Conservation (phyloP, 30 jellyfish, hydroid and myxozoan genomes). For the Turritopsis rubra region DNA sequence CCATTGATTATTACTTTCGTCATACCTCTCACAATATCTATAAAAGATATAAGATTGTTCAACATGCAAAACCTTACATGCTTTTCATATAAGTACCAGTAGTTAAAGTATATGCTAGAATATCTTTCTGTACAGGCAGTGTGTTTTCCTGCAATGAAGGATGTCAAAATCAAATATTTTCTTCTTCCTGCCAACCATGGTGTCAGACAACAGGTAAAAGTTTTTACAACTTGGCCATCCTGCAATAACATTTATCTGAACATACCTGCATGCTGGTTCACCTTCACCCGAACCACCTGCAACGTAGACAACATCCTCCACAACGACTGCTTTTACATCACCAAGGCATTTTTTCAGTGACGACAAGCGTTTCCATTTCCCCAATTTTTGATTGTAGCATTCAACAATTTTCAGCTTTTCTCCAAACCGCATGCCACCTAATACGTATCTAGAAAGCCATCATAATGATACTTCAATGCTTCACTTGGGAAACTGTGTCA, state of each 20-base stretch:
- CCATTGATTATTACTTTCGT: slow-evolving; percentile 60
- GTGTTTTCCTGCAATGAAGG: too few relatives aligned
- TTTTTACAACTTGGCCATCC: too few relatives aligned
- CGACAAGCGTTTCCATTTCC: slow-evolving; percentile 71
- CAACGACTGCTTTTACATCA: slow-evolving; percentile 75
- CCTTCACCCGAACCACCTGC: slow-evolving; percentile 98
- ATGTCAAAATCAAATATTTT: too few relatives aligned
- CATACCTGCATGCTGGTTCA: slow-evolving; percentile 85
- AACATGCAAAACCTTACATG: not conserved
- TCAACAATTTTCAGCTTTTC: slow-evolving; percentile 67
- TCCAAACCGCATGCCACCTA: slow-evolving; percentile 59
- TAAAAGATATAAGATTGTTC: not conserved
- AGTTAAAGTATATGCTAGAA: too few relatives aligned
- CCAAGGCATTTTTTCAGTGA: slow-evolving; percentile 72
- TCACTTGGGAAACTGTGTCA: too few relatives aligned
- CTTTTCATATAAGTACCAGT: too few relatives aligned
- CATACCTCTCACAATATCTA: slow-evolving; percentile 75
- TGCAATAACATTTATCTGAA: too few relatives aligned
- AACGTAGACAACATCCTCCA: slow-evolving; percentile 52
- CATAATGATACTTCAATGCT: not conserved
- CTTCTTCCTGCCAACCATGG: too few relatives aligned
- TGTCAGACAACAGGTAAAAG: too few relatives aligned
- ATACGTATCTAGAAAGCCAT: slow-evolving; percentile 18
- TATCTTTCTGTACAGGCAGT: too few relatives aligned
- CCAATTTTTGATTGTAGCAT: slow-evolving; percentile 56